These are phyloP conservation scores for Falco biarmicus DNA, from an alignment of 2,797 vertebrate species.

Conservation along the genomic window DNA sequence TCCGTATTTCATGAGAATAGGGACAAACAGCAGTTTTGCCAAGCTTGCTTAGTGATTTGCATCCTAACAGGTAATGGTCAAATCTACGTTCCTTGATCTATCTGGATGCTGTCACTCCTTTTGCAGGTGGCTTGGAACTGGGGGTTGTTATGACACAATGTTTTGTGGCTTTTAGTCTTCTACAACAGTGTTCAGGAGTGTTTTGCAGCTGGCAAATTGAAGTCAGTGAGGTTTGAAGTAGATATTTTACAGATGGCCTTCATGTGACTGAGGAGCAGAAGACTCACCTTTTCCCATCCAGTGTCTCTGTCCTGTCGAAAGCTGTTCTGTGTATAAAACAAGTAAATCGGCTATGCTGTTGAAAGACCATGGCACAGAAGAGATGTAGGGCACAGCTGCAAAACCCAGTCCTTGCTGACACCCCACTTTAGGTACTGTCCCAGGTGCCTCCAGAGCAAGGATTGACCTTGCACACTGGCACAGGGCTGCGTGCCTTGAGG, in stretches of 20 bases:
- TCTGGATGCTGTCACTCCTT: neutral
- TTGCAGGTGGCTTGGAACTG: neutral
- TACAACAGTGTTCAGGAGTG: neutral
- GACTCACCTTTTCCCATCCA: neutral
- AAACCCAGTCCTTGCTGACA: neutral
- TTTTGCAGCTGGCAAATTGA: neutral
- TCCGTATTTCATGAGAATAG: neutral
- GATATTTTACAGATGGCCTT: neutral
- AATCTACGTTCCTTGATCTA: neutral
- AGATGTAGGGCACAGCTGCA: fast-evolving
- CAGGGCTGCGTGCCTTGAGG: neutral
- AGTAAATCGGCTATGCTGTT: neutral
- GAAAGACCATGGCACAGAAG: neutral
- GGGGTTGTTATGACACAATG: neutral
- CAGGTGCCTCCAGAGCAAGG: neutral
- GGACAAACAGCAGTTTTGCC: neutral
- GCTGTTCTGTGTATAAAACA: neutral
- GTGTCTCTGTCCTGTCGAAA: neutral
- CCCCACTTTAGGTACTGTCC: neutral
- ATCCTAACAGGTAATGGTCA: neutral
- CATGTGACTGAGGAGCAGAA: neutral
- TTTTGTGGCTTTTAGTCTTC: neutral
- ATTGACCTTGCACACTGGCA: neutral
- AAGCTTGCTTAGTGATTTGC: neutral
- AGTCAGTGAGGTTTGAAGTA: neutral